Evolutionary conservation across 1,140 invertebrate genomes (phyloP).

Genomic region (Berghia stephanieae): DNA sequence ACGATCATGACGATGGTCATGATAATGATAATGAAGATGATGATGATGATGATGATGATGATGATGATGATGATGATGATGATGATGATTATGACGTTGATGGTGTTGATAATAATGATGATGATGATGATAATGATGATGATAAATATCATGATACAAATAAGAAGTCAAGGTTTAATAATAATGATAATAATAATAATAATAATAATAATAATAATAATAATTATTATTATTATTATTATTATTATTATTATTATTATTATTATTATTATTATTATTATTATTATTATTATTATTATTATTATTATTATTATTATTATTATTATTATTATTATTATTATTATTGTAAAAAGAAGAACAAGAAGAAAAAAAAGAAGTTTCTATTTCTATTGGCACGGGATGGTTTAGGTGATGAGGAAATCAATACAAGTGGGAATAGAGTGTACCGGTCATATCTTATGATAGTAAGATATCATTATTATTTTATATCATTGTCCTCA

Average conservation of each 20-base stretch:
- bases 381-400: neutral
- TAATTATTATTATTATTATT: neutral
- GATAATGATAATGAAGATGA: too few species aligned
- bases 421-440: too few species aligned
- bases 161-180: neutral
- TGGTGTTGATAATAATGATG: slow-evolving; percentile 15
- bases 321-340: neutral
- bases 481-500: neutral
- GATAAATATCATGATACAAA: neutral
- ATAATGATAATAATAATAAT: slow-evolving; percentile 13
- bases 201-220: slow-evolving; percentile 12
- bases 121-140: slow-evolving; percentile 12
- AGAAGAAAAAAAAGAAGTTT: neutral
- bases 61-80: neutral
- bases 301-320: neutral
- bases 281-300: neutral
- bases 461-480: neutral
- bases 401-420: neutral
- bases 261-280: neutral
- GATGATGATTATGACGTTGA: too few species aligned
- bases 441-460: neutral
- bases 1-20: too few species aligned
- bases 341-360: neutral
- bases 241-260: neutral
- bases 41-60: neutral